Conservation (phyloP, 2,797 vertebrate genomes). For the Tarsius wallacei region DNA sequence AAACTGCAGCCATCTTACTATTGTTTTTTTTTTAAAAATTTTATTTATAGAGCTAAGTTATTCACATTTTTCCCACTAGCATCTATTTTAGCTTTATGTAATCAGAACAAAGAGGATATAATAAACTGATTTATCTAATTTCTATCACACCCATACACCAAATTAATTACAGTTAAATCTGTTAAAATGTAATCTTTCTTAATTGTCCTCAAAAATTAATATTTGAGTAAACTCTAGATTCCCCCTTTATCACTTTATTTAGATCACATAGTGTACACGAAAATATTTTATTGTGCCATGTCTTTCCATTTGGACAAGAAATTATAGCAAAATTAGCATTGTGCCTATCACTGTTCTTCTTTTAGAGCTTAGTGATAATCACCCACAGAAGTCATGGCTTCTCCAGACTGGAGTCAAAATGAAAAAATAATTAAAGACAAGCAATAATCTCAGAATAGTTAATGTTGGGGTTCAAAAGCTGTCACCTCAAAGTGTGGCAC, state of each 20-base stretch:
- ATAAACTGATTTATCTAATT: background rate
- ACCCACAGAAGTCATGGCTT: background rate
- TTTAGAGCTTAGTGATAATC: background rate
- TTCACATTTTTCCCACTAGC: background rate
- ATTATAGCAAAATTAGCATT: background rate
- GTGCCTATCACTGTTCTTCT: background rate
- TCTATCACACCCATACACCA: background rate
- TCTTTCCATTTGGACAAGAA: background rate
- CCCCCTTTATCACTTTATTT: background rate
- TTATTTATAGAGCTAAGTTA: constrained; percentile 13
- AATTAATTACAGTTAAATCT: background rate
- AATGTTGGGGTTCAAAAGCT: background rate
- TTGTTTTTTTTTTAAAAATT: background rate
- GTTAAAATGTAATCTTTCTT: background rate
- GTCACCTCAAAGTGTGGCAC: background rate
- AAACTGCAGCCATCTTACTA: constrained; percentile 71
- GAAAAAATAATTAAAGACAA: background rate
- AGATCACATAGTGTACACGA: background rate
- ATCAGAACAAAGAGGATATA: background rate
- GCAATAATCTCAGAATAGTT: background rate
- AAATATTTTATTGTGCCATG: background rate
- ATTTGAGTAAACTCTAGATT: background rate
- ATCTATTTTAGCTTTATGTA: background rate
- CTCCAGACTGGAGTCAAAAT: no score
- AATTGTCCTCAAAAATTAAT: background rate